Percentiles rank a stretch among this genome's conserved stretches.
Conservation (phyloP, 2,888 invertebrate species). For the Caenorhabditis afra region DNA sequence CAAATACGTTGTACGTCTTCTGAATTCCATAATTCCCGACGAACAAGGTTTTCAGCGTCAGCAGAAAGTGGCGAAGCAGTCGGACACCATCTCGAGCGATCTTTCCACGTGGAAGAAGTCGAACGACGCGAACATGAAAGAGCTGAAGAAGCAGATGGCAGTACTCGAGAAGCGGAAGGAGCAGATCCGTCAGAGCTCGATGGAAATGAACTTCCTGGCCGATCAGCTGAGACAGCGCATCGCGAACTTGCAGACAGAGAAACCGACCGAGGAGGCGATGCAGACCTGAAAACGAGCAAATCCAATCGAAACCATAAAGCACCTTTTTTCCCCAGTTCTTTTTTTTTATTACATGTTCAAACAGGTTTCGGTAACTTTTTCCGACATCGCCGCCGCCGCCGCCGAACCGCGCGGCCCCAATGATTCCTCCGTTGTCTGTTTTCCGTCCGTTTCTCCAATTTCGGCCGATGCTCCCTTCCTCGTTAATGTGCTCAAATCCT, state of each 20-base stretch:
- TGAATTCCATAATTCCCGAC: neutral
- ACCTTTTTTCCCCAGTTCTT: neutral
- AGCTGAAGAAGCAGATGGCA: constrained; percentile 27
- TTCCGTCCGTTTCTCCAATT: constrained; percentile 25
- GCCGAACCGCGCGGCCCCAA: too few relatives aligned
- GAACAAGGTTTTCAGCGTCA: constrained; percentile 29
- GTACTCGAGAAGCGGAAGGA: constrained; percentile 21
- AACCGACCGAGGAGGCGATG: constrained; percentile 6
- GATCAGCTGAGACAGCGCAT: constrained; percentile 20
- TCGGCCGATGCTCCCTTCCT: constrained; percentile 10
- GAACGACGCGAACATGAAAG: constrained; percentile 25
- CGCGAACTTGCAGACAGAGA: neutral
- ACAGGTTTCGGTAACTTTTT: neutral
- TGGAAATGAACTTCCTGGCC: constrained; percentile 29
- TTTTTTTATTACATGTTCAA: neutral
- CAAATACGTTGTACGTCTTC: constrained; percentile 17
- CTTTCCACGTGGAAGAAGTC: constrained; percentile 31
- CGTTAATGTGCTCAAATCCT: constrained; percentile 50
- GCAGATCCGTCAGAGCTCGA: constrained; percentile 29
- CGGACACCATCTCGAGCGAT: constrained; percentile 11
- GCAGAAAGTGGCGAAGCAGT: constrained; percentile 24
- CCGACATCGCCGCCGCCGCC: too few relatives aligned
- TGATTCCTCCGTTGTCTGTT: too few relatives aligned
- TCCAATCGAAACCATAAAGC: constrained; percentile 1
- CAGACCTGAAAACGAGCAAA: neutral